Conservation (phyloP, 2,888 invertebrate species). For the Torymus auratus region DNA sequence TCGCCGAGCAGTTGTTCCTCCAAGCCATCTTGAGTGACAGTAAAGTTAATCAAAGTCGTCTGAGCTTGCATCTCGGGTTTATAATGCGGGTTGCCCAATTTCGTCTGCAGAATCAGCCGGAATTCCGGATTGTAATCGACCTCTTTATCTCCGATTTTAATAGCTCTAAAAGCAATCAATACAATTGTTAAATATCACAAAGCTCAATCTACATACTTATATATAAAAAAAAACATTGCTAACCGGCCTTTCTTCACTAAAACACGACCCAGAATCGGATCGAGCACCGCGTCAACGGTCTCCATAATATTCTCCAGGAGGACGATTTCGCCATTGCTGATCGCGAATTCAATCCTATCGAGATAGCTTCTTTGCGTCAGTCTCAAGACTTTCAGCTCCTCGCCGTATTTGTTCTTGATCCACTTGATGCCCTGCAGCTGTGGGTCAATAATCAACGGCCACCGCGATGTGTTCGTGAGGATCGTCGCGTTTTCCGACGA, state of each 20-base stretch:
- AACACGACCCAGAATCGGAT: conserved; percentile 91
- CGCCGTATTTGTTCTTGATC: conserved; percentile 93
- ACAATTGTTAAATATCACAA: too few relatives aligned
- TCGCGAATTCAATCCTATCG: conserved; percentile 87
- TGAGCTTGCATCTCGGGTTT: conserved; percentile 98
- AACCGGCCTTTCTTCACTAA: conserved; percentile 91
- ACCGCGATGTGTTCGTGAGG: conserved; percentile 90
- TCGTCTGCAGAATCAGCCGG: conserved; percentile 92
- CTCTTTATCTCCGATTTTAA: conserved; percentile 94
- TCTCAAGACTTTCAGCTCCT: conserved; percentile 84
- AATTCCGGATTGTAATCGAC: conserved; percentile 91
- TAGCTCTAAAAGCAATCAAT: conserved; percentile 74
- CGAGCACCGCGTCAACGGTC: conserved; percentile 91
- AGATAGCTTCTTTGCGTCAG: conserved; percentile 90
- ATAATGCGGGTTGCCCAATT: conserved; percentile 96
- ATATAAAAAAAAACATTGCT: conserved; percentile 53
- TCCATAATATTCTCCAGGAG: conserved; percentile 95
- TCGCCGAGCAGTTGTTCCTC: conserved; percentile 96
- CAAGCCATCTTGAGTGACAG: conserved; percentile 93
- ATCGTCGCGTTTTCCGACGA: conserved; percentile 97
- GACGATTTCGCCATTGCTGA: conserved; percentile 86
- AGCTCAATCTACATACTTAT: too few relatives aligned
- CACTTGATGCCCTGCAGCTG: conserved; percentile 95
- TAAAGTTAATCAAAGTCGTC: conserved; percentile 96
- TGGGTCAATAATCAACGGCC: conserved; percentile 97